phyloP scores from a whole-genome alignment of 2,113 vertebrate genomes.

The Pangasianodon hypophthalmus region DNA sequence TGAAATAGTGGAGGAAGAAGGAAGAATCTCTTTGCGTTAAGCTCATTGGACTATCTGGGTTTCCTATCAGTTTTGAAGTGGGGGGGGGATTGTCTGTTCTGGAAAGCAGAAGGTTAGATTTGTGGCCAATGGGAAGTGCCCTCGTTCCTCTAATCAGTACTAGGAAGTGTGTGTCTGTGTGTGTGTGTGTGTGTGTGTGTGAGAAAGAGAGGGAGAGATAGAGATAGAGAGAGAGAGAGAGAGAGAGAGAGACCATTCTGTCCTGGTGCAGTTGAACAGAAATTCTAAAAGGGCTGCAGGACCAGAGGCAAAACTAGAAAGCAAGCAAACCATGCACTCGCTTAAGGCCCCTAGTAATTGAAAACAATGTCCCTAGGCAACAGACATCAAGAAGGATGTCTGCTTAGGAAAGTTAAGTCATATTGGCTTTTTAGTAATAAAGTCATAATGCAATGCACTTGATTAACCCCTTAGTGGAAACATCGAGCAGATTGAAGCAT shows the following conservation, averaged over 20 bases:
- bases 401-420: background rate
- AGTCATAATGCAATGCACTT: background rate
- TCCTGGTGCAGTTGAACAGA: background rate
- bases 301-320: background rate
- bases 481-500: background rate
- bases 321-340: background rate
- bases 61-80: slow-evolving; percentile 78
- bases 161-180: slow-evolving; percentile 24
- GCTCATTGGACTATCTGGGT: slow-evolving; percentile 52
- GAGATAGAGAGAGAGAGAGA: slow-evolving; percentile 7
- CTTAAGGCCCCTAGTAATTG: background rate
- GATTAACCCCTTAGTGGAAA: background rate
- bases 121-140: slow-evolving; percentile 80
- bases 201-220: slow-evolving; percentile 1
- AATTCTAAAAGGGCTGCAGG: background rate
- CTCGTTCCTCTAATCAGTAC: slow-evolving; percentile 74
- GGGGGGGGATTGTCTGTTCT: slow-evolving; percentile 76
- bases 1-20: slow-evolving; percentile 59
- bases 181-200: slow-evolving; percentile 33
- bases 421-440: background rate
- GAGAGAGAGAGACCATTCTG: slow-evolving; percentile 6
- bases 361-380: background rate
- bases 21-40: slow-evolving; percentile 73
- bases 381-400: background rate
- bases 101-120: slow-evolving; percentile 76